Conservation (phyloP, 2,797 vertebrate species). For the Pseudochirops cupreus region DNA sequence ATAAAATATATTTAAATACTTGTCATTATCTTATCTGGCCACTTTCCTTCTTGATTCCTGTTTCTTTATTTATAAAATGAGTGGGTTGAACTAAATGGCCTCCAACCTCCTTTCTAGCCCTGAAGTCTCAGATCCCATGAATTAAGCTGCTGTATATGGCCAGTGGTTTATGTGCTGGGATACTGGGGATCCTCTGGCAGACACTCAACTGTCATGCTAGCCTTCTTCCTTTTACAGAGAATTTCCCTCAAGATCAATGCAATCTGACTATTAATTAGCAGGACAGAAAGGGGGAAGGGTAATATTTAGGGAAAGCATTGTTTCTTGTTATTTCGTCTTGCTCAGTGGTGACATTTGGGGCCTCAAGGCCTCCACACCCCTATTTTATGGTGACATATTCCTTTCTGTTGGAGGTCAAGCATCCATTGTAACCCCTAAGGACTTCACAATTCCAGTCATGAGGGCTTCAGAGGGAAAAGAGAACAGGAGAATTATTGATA, state of each 20-base stretch:
- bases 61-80: background rate
- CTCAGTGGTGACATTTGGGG: background rate
- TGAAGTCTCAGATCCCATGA: background rate
- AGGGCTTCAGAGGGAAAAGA: background rate
- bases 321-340: background rate
- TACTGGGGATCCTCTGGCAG: background rate
- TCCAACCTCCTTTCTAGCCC: background rate
- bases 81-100: background rate
- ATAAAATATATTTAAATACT: background rate
- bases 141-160: background rate
- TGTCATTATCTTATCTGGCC: background rate
- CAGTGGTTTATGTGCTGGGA: background rate
- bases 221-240: background rate
- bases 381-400: background rate
- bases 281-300: slow-evolving; percentile 24
- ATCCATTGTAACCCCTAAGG: slow-evolving; percentile 24
- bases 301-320: background rate
- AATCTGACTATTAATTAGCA: background rate
- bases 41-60: background rate
- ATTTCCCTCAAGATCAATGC: slow-evolving; percentile 1
- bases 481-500: slow-evolving; percentile 2
- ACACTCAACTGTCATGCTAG: background rate
- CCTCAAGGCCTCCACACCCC: background rate
- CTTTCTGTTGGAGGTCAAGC: slow-evolving; percentile 4
- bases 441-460: slow-evolving; percentile 21